Base-by-base conservation (phyloP, 2,113 vertebrate species). In the Galbula dea region DNA sequence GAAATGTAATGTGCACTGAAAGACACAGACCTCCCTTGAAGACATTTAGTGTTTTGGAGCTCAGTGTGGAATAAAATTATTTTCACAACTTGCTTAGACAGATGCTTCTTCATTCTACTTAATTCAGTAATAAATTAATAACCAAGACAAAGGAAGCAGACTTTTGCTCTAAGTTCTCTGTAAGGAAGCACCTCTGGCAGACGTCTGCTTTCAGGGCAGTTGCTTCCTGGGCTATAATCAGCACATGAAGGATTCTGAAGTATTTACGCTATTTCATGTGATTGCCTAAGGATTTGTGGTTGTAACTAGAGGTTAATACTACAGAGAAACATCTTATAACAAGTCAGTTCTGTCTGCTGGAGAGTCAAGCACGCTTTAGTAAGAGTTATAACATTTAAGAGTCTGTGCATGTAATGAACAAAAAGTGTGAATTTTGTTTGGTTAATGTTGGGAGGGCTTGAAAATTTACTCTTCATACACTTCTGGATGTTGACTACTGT, bases 401-500 rank as follows among this genome's bases (percentile, higher is more conserved):
- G 94, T 94, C 91, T 95, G 85, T 97, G 97, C 96, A 97, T 97
- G 97, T 95, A 93, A 73, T 87, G 92, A 97, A 97, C 71, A 95
- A 97, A 95, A 91, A 86, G 80, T 89, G 74, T 91, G 86, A 93
- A 30, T 81, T 88, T 89, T 95, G 58, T 96, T 95, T 72, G 84
- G 77, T 81, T 84, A n/a, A 69, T 96, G 24, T 93, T 94, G 88
- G 94, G 94, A 97, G 67, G 62, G 69, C 92, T 97, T 97, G 83
- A 92, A 97, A 73, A 85, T 91, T 91, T 97, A 59, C 79, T 97
- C 73, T 93, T 90, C 96, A 62, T 75, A 96, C 73, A 66, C 81
- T 97, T 96, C 96, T 96, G 96, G 95, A 97, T 95, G 94, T 96
- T 95, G 92, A 97, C 92, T 92, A 96, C 90, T 96, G 80, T 97